A percentile compares a stretch with the other conserved stretches of the same genome.
Conservation (phyloP, 2,888 invertebrate genomes). For the Dascillus cervinus region DNA sequence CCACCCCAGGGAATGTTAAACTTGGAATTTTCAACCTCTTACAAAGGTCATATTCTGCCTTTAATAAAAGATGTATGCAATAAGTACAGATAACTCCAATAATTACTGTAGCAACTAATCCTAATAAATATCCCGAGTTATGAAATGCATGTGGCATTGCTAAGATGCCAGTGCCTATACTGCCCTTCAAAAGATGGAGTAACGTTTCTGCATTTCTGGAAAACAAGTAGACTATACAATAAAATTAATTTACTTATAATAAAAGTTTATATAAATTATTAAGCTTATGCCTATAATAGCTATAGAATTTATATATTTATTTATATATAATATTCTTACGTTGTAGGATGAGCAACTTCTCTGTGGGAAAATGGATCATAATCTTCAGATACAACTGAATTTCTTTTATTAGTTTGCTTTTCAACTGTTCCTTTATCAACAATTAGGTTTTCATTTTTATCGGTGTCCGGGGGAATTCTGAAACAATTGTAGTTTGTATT, state of each 20-base stretch:
- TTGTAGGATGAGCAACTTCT: slow-evolving; percentile 62
- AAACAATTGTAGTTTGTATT: no score
- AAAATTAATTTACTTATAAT: slow-evolving; percentile 1
- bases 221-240: slow-evolving; percentile 16
- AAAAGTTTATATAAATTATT: not conserved
- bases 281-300: no score
- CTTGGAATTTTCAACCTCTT: slow-evolving; percentile 46
- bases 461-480: no score
- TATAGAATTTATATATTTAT: not conserved
- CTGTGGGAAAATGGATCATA: slow-evolving; percentile 64
- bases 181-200: slow-evolving; percentile 81
- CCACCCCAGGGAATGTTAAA: slow-evolving; percentile 74
- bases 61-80: slow-evolving; percentile 84
- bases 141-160: slow-evolving; percentile 85
- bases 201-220: slow-evolving; percentile 71
- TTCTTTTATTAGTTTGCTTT: slow-evolving; percentile 26
- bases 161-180: slow-evolving; percentile 84
- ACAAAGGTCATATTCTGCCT: slow-evolving; percentile 58
- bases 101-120: slow-evolving; percentile 68
- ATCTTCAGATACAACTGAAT: slow-evolving; percentile 43
- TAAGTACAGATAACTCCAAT: slow-evolving; percentile 89
- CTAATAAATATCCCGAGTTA: slow-evolving; percentile 75
- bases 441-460: no score
- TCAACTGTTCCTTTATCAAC: slow-evolving; percentile 5
- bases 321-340: slow-evolving; percentile 51